Evolutionary conservation across 1,140 invertebrate genomes (phyloP).

Genomic region (Neodiprion pinetum): DNA sequence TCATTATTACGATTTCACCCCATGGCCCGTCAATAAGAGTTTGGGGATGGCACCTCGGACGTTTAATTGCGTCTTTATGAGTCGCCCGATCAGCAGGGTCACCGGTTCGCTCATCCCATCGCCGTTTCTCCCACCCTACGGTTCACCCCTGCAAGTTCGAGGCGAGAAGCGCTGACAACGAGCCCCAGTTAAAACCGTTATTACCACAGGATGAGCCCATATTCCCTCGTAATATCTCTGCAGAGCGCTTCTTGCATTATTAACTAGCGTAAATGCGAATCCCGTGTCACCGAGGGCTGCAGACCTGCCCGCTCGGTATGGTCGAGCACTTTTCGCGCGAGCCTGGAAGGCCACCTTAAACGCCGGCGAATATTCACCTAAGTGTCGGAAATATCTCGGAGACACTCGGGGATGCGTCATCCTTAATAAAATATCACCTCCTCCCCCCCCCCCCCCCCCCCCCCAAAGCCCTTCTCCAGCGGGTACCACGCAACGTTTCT

Average conservation of each 20-base stretch:
- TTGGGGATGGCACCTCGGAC: not conserved
- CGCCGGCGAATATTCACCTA: not conserved
- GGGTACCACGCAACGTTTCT: no score
- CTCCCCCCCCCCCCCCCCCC: no score
- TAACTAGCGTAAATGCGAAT: slow-evolving; percentile 1
- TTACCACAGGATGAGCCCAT: slow-evolving; percentile 3
- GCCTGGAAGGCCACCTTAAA: not conserved
- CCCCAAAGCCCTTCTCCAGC: no score
- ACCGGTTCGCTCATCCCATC: not conserved
- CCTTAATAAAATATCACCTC: no score
- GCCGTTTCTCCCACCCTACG: not conserved
- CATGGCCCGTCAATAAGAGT: not conserved
- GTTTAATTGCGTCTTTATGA: slow-evolving; percentile 5
- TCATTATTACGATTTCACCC: no score
- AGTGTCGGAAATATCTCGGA: not conserved
- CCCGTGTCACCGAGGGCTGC: not conserved
- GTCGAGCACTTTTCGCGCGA: not conserved
- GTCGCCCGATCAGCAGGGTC: not conserved
- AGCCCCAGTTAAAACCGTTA: not conserved
- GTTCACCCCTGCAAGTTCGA: not conserved
- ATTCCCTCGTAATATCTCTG: slow-evolving; percentile 5
- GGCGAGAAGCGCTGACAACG: not conserved
- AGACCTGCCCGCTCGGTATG: not conserved
- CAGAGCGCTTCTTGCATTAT: not conserved
- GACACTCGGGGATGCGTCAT: not conserved